These are phyloP conservation scores for Miichthys miiuy DNA, from an alignment of 2,797 vertebrate genomes.

Conservation along the genomic window DNA sequence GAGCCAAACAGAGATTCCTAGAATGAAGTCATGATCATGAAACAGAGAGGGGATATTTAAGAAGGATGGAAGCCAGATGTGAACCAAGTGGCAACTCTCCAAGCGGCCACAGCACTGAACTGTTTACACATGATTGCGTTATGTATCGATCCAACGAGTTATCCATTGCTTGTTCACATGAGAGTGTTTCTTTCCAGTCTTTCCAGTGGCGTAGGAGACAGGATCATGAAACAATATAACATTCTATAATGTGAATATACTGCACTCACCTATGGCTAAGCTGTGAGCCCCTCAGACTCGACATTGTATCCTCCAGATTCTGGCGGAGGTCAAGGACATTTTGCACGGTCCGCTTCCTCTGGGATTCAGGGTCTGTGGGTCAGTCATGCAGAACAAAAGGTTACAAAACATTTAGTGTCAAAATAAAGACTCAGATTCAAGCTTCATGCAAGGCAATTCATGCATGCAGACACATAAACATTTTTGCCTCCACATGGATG, in stretches of 20 bases:
- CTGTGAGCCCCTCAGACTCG: conserved; percentile 95
- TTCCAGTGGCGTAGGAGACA: background rate
- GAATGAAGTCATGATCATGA: conserved; percentile 67
- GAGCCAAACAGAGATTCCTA: conserved; percentile 52
- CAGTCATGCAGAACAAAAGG: conserved; percentile 51
- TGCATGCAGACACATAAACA: background rate
- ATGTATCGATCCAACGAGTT: conserved; percentile 50
- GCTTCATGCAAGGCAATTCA: background rate
- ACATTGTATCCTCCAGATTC: conserved; percentile 99
- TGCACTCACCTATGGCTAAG: conserved; percentile 92
- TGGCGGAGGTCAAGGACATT: conserved; percentile 98
- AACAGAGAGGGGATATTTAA: conserved; percentile 65
- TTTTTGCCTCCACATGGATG: conserved; percentile 8
- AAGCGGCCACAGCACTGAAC: conserved; percentile 48
- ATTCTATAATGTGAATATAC: background rate
- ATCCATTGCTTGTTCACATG: conserved; percentile 11
- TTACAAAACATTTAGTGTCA: conserved; percentile 55
- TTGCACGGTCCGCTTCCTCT: conserved; percentile 98
- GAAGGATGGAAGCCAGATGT: conserved; percentile 78
- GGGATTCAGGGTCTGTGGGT: conserved; percentile 94
- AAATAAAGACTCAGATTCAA: conserved; percentile 22
- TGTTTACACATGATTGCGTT: conserved; percentile 63
- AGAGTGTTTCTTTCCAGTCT: conserved; percentile 15
- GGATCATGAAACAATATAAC: background rate
- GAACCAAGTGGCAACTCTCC: conserved; percentile 71